Evolutionary conservation across 2,113 vertebrate species (phyloP).

Genomic region (Laticauda colubrina): DNA sequence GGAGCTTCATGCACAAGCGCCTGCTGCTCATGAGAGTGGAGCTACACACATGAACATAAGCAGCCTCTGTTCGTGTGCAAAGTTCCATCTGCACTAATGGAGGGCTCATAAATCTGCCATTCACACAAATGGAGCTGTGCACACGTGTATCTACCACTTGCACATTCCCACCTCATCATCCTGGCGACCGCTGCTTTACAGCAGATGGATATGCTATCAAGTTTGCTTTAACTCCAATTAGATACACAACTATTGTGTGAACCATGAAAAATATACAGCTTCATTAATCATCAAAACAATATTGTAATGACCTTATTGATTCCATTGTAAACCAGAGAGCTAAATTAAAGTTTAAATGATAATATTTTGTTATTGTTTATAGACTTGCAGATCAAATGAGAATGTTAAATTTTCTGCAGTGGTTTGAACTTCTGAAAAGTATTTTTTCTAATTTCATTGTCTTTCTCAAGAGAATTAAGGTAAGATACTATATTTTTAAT

Average conservation of each 20-base stretch:
- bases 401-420: constrained; percentile 92
- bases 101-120: too few relatives aligned
- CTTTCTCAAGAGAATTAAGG: constrained; percentile 94
- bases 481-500: constrained; percentile 55
- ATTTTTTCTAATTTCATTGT: constrained; percentile 89
- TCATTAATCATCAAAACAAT: neutral
- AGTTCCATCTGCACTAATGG: too few relatives aligned
- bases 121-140: too few relatives aligned
- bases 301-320: neutral
- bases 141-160: too few relatives aligned
- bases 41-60: too few relatives aligned
- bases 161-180: too few relatives aligned
- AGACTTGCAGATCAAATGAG: constrained; percentile 96
- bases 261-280: neutral
- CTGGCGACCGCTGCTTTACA: neutral
- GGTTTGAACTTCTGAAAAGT: constrained; percentile 87
- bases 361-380: constrained; percentile 32
- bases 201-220: neutral
- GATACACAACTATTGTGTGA: neutral
- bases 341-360: neutral
- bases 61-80: too few relatives aligned
- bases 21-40: too few relatives aligned
- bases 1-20: too few relatives aligned
- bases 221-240: neutral
- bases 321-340: neutral